Evolutionary conservation across 2,797 vertebrate genomes (phyloP), one percentile per base, ranked within the genome.

Genomic region (Chlorospingus flavigularis): DNA sequence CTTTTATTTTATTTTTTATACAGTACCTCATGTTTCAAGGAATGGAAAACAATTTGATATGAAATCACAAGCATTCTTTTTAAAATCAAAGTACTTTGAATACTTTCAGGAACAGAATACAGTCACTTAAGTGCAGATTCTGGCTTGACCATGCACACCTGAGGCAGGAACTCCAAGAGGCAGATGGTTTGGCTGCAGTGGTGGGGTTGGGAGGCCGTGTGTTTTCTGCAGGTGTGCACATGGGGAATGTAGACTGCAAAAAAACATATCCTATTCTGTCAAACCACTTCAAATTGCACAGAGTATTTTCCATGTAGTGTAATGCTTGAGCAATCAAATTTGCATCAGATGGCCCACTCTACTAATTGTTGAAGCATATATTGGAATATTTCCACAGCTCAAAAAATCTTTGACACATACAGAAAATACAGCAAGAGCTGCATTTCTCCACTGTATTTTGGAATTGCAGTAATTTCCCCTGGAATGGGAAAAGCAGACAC

Each of bases 181-280:
- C 20, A 40, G 35, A 17, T 33, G 55, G 30, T 40, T 51, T 33
- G 30, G 63, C 18, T 7, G 1, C 50, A 55, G 1, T 4, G 13
- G 6, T 16, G 12, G 5, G 17, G 1, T 0, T 20, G 15, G 2
- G 15, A 2, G 2, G 39, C 4, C 5, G 0, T 14, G 30, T 61
- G 40, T 42, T 84, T 93, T 58, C 48, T 70, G 24, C 65, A 9
- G 4, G 5, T 37, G 40, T 19, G 6, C 35, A 71, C 17, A 35
- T 2, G 16, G 39, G 20, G 6, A 82, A 76, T 3, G 8, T 9
- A 13, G n/a, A 51, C 37, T 39, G 10, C 17, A 80, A 92, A 80
- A 92, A 87, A 88, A 42, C 2, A 42, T 4, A 43, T 70, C 40
- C 86, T 58, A 21, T 37, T 73, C 54, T 45, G 13, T 37, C 37